Evolutionary conservation across 1,140 invertebrate genomes (phyloP), one percentile per base, ranked within the genome.

Genomic region (Drosophila saltans): DNA sequence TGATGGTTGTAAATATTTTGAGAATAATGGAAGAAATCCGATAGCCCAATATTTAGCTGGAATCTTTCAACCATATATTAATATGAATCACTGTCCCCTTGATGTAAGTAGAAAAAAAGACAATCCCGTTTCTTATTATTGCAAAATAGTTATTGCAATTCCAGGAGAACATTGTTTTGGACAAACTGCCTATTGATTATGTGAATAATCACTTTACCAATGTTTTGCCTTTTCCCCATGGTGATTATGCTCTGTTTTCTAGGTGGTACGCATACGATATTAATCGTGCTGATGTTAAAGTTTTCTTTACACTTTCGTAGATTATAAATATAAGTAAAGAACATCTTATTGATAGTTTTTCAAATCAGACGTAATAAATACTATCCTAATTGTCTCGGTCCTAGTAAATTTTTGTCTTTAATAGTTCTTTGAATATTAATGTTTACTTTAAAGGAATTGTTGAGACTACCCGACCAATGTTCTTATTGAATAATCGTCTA

Each of bases 1-100:
- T 0, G 63, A 66, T 3, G 63, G 9, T 0, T 66, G 63, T 45
- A 56, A 56, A 7, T 66, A 58, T 28, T 11, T 66, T 0, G 3
- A 36, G 3, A 4, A 33, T n/a, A 26, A 28, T 1, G 4, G 0
- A 4, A 11, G 5, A n/a, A 43, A 43, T 43, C 41, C 41, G 3
- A 43, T 43, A 43, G 41, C n/a, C 8, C 3, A 43, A 3, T 43
- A n/a, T 16, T 43, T 43, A 2, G 41, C 11, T 5, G 41, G n/a
- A n/a, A 2, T 43, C 4, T 43, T n/a, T 43, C 0, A 9, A 16
- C n/a, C 41, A n/a, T 43, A 4, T 43, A 4, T 5, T 3, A 43
- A 43, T 43, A 11, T 43, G 11, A 43, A 43, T n/a, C 41, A 43
- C 0, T 43, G 41, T 5, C 41, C 41, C 2, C 8, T n/a, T 1